Evolutionary conservation across 2,113 vertebrate species (phyloP).

Genomic region (Sciurus niger): DNA sequence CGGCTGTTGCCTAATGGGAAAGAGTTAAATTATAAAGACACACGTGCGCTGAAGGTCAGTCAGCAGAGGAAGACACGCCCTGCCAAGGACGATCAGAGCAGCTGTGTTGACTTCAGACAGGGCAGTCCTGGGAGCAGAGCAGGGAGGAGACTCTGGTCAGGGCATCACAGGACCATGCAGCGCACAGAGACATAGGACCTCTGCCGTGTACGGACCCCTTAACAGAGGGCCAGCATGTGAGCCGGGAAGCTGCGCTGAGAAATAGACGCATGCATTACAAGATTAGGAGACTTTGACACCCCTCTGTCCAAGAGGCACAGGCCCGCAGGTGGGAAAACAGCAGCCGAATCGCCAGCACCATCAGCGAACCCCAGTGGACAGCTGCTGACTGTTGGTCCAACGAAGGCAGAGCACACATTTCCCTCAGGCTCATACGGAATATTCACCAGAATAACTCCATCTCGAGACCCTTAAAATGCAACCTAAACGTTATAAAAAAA

Average conservation of each 20-base stretch:
- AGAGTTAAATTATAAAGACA: background rate
- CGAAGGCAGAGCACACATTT: background rate
- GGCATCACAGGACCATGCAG: background rate
- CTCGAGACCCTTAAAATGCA: too few species aligned
- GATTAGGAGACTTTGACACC: background rate
- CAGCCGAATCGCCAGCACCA: background rate
- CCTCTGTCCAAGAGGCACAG: background rate
- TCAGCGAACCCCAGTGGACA: background rate
- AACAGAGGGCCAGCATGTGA: background rate
- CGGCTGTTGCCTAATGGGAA: background rate
- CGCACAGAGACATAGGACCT: background rate
- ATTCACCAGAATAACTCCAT: background rate
- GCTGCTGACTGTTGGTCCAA: too few species aligned
- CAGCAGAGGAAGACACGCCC: too few species aligned
- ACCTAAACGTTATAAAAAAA: too few species aligned
- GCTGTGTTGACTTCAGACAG: background rate
- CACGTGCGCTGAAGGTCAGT: too few species aligned
- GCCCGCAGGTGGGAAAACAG: background rate
- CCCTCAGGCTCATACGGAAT: background rate
- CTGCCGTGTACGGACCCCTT: background rate
- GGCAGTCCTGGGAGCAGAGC: background rate
- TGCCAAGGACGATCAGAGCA: background rate
- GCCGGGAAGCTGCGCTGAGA: background rate
- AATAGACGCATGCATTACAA: background rate
- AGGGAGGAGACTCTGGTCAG: background rate